Percentiles rank a stretch among this genome's conserved stretches.
Conservation (phyloP, 2,113 vertebrate genomes). For the Ammospiza nelsoni region DNA sequence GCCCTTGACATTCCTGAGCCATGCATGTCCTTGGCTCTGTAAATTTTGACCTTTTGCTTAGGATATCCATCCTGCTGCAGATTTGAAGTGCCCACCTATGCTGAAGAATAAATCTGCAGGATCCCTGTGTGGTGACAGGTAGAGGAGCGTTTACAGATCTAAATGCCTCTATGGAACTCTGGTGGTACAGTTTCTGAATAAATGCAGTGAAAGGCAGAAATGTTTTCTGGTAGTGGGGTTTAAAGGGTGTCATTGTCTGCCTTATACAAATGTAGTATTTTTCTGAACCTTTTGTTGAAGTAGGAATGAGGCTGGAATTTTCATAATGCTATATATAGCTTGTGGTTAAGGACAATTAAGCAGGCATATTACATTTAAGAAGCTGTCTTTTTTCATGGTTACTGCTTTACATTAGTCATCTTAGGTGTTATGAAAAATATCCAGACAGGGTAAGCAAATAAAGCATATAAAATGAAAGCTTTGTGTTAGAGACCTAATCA, state of each 20-base stretch:
- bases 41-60: background rate
- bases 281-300: background rate
- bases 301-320: background rate
- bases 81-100: background rate
- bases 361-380: background rate
- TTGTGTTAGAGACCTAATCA: background rate
- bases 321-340: background rate
- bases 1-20: background rate
- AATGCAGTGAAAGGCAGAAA: background rate
- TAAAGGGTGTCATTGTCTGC: background rate
- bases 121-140: background rate
- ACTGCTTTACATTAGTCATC: background rate
- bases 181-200: background rate
- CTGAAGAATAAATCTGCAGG: background rate
- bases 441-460: background rate
- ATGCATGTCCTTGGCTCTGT: background rate
- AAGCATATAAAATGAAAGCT: background rate
- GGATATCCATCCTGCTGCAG: background rate
- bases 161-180: background rate
- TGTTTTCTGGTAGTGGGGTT: background rate
- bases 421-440: background rate
- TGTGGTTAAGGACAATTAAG: slow-evolving; percentile 19
- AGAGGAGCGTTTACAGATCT: background rate
- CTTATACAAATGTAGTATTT: background rate
- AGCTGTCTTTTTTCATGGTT: background rate